Conservation (phyloP, 2,113 vertebrate genomes). For the Mustela nigripes region DNA sequence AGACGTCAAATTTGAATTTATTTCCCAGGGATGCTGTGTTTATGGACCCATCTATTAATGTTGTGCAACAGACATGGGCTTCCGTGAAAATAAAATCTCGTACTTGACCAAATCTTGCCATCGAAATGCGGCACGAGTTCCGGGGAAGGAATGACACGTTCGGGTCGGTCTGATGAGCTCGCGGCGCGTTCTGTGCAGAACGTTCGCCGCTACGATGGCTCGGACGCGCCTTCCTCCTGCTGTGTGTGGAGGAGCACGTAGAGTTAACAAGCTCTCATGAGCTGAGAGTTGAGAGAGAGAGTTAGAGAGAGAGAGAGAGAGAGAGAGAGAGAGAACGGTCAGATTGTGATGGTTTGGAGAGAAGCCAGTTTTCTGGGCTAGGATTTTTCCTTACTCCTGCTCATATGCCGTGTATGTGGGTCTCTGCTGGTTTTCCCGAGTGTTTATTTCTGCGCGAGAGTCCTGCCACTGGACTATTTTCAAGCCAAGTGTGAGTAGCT, state of each 20-base stretch:
- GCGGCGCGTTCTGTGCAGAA: neutral
- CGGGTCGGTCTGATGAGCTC: neutral
- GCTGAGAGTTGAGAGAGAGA: neutral
- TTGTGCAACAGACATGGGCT: conserved; percentile 80
- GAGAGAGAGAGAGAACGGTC: neutral
- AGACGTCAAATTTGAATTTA: conserved; percentile 84
- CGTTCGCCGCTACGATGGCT: neutral
- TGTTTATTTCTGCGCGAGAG: neutral
- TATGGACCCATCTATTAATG: conserved; percentile 87
- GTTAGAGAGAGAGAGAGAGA: too few species aligned
- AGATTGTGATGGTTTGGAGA: neutral
- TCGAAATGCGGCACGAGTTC: conserved; percentile 73
- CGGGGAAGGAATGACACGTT: conserved; percentile 73
- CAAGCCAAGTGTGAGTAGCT: neutral
- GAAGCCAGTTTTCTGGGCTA: neutral
- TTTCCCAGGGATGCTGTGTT: conserved; percentile 83
- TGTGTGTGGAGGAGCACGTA: neutral
- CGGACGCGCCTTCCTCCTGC: neutral
- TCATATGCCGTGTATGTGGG: fast-evolving
- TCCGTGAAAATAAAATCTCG: conserved; percentile 84
- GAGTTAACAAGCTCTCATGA: neutral
- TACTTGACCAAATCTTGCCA: conserved; percentile 83
- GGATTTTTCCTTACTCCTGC: neutral
- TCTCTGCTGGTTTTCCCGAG: neutral
- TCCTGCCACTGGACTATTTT: fast-evolving